Percentiles rank a stretch among this genome's conserved stretches.
Evolutionary conservation across 1,140 invertebrate genomes (phyloP).

Genomic region (Halictus rubicundus): DNA sequence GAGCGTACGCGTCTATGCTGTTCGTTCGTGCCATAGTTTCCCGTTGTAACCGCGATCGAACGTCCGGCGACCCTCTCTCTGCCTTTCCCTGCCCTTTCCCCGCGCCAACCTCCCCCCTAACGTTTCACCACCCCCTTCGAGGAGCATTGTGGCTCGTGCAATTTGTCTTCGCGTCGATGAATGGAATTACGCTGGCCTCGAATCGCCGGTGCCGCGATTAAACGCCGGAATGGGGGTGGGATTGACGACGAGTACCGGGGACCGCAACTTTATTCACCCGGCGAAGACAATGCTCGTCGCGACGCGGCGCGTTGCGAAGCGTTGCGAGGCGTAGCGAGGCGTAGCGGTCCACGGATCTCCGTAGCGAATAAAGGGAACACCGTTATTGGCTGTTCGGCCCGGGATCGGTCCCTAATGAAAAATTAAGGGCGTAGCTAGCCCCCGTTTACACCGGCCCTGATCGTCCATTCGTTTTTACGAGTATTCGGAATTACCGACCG

Average conservation of each 20-base stretch:
- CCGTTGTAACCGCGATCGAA: constrained; percentile 66
- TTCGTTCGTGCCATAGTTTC: constrained; percentile 60
- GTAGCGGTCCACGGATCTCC: background rate
- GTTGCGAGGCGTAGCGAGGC: background rate
- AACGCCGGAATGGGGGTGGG: constrained; percentile 40
- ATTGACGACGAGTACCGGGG: constrained; percentile 13
- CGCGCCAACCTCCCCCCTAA: no score
- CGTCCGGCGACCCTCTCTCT: constrained; percentile 51
- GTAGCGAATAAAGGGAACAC: background rate
- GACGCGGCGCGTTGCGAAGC: no score
- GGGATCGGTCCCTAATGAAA: constrained; percentile 40
- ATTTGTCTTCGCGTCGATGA: constrained; percentile 64
- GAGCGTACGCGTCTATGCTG: constrained; percentile 32
- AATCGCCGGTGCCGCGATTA: constrained; percentile 59
- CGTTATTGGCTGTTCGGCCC: constrained; percentile 26
- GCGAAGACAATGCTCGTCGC: constrained; percentile 19
- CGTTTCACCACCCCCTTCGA: background rate
- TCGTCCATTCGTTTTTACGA: constrained; percentile 48
- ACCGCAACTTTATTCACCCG: constrained; percentile 37
- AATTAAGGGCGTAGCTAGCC: constrained; percentile 29
- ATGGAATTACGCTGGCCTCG: constrained; percentile 63
- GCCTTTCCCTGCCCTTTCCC: constrained; percentile 10
- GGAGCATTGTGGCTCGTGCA: constrained; percentile 60
- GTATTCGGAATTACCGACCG: constrained; percentile 6
- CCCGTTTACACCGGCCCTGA: constrained; percentile 28